Evolutionary conservation across 2,797 vertebrate species (phyloP).

Genomic region (Chiloscyllium punctatum): DNA sequence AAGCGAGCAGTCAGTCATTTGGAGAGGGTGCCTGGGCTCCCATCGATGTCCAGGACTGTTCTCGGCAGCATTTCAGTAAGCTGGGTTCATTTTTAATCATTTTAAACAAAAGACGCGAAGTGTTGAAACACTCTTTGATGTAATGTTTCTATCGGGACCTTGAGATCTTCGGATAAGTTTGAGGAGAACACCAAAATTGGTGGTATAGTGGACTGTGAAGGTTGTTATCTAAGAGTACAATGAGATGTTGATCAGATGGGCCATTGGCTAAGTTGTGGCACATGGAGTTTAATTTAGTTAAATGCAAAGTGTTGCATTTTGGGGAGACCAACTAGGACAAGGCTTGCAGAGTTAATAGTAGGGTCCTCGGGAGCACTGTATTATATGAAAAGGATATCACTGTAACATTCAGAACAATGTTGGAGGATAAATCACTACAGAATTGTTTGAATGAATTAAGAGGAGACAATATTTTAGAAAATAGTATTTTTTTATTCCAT

Average conservation of each 20-base stretch:
- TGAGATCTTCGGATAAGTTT: not conserved
- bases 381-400: not conserved
- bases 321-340: not conserved
- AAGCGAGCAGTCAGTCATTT: no score
- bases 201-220: not conserved
- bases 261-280: not conserved
- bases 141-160: no score
- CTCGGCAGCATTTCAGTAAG: no score
- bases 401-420: not conserved
- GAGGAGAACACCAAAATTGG: not conserved
- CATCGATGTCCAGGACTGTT: no score
- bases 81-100: no score
- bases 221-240: no score
- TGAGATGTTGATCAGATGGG: no score
- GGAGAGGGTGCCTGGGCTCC: no score
- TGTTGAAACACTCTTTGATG: no score
- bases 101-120: no score
- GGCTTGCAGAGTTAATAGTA: not conserved
- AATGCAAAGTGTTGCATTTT: not conserved
- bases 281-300: not conserved
- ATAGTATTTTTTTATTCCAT: not conserved
- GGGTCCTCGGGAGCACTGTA: not conserved
- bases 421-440: not conserved
- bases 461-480: constrained; percentile 24
- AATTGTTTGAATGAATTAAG: not conserved